Conservation (phyloP, 2,113 vertebrate species). For the Pao palembangensis region DNA sequence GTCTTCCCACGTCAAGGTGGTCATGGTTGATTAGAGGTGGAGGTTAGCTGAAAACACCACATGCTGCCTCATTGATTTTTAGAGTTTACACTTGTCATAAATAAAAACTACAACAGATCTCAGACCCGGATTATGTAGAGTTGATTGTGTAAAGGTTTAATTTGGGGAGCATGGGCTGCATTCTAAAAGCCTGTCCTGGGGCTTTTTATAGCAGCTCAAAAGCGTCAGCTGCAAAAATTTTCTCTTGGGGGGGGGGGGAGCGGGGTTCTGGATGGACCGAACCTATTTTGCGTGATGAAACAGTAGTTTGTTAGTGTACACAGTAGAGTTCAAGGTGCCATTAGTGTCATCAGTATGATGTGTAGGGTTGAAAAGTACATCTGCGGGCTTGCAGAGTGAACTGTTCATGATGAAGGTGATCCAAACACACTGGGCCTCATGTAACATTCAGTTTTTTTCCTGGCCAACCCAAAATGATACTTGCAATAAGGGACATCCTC, state of each 20-base stretch:
- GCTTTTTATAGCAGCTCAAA: slow-evolving; percentile 30
- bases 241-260: slow-evolving; percentile 5
- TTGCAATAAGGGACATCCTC: too few species aligned
- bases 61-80: slow-evolving; percentile 21
- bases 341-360: slow-evolving; percentile 46
- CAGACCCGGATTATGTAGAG: too few species aligned
- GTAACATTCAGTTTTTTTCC: slow-evolving; percentile 7
- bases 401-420: slow-evolving; percentile 14
- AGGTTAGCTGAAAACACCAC: slow-evolving; percentile 10
- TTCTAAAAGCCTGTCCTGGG: slow-evolving; percentile 11
- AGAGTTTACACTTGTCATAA: slow-evolving; percentile 1
- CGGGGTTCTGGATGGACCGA: not conserved
- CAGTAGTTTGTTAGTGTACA: slow-evolving; percentile 24
- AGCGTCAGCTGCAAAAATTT: slow-evolving; percentile 14
- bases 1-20: slow-evolving; percentile 23
- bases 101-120: not conserved
- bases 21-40: slow-evolving; percentile 7
- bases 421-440: slow-evolving; percentile 14
- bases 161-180: slow-evolving; percentile 47
- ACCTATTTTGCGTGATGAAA: not conserved
- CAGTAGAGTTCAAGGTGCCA: slow-evolving; percentile 64
- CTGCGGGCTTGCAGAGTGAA: not conserved
- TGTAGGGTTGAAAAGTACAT: not conserved
- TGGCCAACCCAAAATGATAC: too few species aligned
- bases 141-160: not conserved